A percentile compares a stretch with the other conserved stretches of the same genome.
Evolutionary conservation across 2,113 vertebrate species (phyloP).

Genomic region (Capreolus pygargus): DNA sequence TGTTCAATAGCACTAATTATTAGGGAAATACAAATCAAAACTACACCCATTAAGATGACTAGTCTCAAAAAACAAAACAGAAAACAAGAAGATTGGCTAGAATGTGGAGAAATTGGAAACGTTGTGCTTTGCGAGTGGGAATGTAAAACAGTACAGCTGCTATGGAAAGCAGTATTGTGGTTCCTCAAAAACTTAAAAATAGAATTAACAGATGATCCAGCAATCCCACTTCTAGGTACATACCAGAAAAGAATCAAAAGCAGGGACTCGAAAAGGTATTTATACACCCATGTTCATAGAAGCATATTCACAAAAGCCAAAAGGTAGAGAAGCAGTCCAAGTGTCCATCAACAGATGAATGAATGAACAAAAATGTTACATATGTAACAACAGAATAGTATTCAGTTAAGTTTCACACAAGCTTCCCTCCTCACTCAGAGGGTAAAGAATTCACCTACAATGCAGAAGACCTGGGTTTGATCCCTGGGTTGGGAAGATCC

Average conservation of each 20-base stretch:
- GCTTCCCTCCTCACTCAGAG: neutral
- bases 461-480: neutral
- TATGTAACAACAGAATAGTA: neutral
- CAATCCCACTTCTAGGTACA: neutral
- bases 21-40: neutral
- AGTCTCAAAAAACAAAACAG: neutral
- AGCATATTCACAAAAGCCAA: neutral
- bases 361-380: neutral
- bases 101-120: neutral
- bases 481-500: neutral
- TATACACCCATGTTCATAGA: neutral
- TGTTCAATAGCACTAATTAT: neutral
- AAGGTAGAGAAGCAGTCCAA: neutral
- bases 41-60: neutral
- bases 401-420: neutral
- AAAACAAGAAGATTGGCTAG: neutral
- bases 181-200: constrained; percentile 27
- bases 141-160: neutral
- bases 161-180: neutral
- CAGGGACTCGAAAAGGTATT: neutral
- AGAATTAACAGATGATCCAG: neutral
- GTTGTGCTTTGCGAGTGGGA: neutral
- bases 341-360: neutral
- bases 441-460: neutral
- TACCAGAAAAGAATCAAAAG: neutral